Evolutionary conservation across 2,888 invertebrate species (phyloP).

Genomic region (Gonocerus acuteangulatus): DNA sequence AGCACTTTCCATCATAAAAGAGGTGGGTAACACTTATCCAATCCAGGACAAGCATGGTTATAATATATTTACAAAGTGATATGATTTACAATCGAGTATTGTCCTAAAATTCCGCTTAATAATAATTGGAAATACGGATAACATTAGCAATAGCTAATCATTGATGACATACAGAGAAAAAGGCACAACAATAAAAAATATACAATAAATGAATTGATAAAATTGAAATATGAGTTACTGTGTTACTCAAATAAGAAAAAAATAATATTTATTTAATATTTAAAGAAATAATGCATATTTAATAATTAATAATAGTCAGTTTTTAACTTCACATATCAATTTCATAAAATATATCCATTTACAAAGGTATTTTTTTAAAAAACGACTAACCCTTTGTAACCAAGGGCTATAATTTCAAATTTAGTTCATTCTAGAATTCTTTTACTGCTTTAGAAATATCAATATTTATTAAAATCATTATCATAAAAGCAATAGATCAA

Average conservation of each 20-base stretch:
- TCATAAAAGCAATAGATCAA: too few species aligned
- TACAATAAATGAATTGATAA: not conserved
- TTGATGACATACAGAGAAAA: not conserved
- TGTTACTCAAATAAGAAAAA: not conserved
- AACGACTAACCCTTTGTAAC: too few species aligned
- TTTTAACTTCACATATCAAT: too few species aligned
- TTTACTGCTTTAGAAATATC: too few species aligned
- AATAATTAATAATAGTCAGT: too few species aligned
- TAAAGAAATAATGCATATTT: too few species aligned
- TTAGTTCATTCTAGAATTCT: too few species aligned
- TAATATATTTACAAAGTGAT: constrained; percentile 7
- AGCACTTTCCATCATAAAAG: not conserved
- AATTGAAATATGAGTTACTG: not conserved
- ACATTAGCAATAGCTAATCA: not conserved
- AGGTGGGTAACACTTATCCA: not conserved
- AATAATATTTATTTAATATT: not conserved
- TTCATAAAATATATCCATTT: too few species aligned
- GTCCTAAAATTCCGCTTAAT: constrained; percentile 20
- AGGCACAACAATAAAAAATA: not conserved
- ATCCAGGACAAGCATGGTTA: not conserved
- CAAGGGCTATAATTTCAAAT: too few species aligned
- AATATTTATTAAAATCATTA: too few species aligned
- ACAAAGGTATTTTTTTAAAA: too few species aligned
- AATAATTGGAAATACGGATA: not conserved
- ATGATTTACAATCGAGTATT: constrained; percentile 20